phyloP scores from a whole-genome alignment of 2,888 invertebrate genomes.

The Lissonota sp. region DNA sequence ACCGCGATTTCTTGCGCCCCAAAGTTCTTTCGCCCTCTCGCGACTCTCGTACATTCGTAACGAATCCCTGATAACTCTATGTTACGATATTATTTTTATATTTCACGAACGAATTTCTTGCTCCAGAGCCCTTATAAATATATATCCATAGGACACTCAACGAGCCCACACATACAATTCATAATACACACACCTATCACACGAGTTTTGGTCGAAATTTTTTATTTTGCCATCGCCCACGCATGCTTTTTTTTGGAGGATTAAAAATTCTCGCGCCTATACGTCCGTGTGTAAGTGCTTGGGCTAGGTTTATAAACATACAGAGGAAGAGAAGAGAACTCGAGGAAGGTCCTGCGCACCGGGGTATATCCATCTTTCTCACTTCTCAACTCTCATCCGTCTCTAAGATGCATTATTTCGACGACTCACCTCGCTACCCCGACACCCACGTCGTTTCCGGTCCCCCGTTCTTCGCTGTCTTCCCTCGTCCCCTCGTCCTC shows the following conservation, averaged over 20 bases:
- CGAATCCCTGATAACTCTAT: slow-evolving; percentile 41
- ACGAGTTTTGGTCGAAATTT: slow-evolving; percentile 28
- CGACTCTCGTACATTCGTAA: not conserved
- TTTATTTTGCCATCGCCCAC: slow-evolving; percentile 58
- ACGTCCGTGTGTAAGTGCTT: slow-evolving; percentile 12
- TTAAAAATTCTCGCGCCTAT: slow-evolving; percentile 41
- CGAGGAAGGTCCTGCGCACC: slow-evolving; percentile 24
- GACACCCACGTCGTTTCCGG: slow-evolving; percentile 78
- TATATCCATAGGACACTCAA: not conserved
- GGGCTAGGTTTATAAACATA: not conserved
- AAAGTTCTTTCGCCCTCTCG: slow-evolving; percentile 44
- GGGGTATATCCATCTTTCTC: slow-evolving; percentile 5
- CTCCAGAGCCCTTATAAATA: too few relatives aligned
- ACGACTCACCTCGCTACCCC: slow-evolving; percentile 70
- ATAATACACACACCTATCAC: slow-evolving; percentile 23
- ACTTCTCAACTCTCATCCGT: slow-evolving; percentile 53
- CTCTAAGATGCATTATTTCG: slow-evolving; percentile 65
- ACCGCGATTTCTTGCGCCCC: slow-evolving; percentile 49
- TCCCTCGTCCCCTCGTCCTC: slow-evolving; percentile 52
- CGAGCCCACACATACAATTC: slow-evolving; percentile 1
- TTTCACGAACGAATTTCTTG: too few relatives aligned
- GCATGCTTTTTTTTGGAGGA: slow-evolving; percentile 37
- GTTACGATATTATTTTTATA: slow-evolving; percentile 14
- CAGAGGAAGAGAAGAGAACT: not conserved
- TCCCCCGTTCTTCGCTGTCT: slow-evolving; percentile 65